Base-by-base conservation (phyloP, 2,113 vertebrate species). In the Naja naja region DNA sequence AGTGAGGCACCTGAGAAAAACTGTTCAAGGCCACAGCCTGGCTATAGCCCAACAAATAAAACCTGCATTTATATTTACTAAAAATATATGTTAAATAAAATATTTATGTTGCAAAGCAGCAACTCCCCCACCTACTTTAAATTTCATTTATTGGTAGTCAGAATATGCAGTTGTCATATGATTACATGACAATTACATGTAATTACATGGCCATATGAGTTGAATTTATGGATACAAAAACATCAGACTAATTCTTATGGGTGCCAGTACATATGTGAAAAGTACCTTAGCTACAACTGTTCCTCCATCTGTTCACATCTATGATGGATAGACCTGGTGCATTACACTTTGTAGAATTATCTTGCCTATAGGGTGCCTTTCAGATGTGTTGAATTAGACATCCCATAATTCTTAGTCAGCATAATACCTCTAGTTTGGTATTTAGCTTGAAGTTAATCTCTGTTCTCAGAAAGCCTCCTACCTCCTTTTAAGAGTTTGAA, bases 1-100 rank as follows among this genome's bases (percentile, higher is more conserved):
- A 0, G 54, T 90, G 95, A 95, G 23, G 52, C 53, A 88, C 23
- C 30, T 27, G 92, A 47, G 55, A 95, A 95, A 93, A 85, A 39
- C 45, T 93, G 39, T 49, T 89, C 92, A 93, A 91, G 69, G 95
- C 2, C 49, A 90, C 45, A 94, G 69, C 27, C 60, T 58, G 25
- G 10, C 30, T 43, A n/a, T 58, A 94, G n/a, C 3, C 93, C 93
- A 93, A 69, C 27, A 94, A 95, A 93, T 0, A 56, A 92, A 92
- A 58, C 49, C 25, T 45, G 47, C 14, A 54, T 30, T 47, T 27
- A 9, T 53, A 88, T 39, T 34, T 92, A 6, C n/a, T 69, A 69
- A 34, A 55, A 34, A 22, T 27, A 87, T 34, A 54, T 53, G 12
- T 10, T 74, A 89, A 5, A 85, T 93, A 92, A 23, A 91, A 22